Evolutionary conservation across 2,113 vertebrate genomes (phyloP).

Genomic region (Ochotona princeps): DNA sequence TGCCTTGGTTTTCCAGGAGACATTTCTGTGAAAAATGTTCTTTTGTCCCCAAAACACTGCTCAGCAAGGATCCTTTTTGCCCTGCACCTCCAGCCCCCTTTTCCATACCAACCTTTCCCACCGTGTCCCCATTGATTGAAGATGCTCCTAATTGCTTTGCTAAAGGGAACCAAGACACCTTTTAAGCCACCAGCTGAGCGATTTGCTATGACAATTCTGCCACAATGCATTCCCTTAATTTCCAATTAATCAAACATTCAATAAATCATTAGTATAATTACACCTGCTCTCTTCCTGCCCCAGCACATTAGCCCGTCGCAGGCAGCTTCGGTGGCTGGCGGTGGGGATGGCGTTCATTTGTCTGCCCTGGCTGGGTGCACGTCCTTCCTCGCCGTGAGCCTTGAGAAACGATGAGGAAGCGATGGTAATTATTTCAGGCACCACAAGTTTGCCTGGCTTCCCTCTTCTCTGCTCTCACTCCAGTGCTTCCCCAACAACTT

Average conservation of each 20-base stretch:
- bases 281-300: slow-evolving; percentile 83
- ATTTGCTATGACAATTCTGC: slow-evolving; percentile 89
- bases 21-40: not conserved
- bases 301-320: slow-evolving; percentile 82
- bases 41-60: not conserved
- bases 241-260: slow-evolving; percentile 91
- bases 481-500: slow-evolving; percentile 81
- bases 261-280: slow-evolving; percentile 91
- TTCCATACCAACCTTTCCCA: slow-evolving; percentile 50
- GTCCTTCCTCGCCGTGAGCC: slow-evolving; percentile 78
- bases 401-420: slow-evolving; percentile 84
- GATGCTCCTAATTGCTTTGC: slow-evolving; percentile 86
- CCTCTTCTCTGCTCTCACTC: slow-evolving; percentile 73
- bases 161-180: slow-evolving; percentile 84
- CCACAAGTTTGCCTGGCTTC: slow-evolving; percentile 76
- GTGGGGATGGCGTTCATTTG: slow-evolving; percentile 81
- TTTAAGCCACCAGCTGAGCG: slow-evolving; percentile 87
- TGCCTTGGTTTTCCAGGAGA: not conserved
- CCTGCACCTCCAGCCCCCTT: not conserved
- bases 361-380: slow-evolving; percentile 85
- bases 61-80: rapidly evolving
- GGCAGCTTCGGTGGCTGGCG: slow-evolving; percentile 72
- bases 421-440: slow-evolving; percentile 87
- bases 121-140: slow-evolving; percentile 82
- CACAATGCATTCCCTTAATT: slow-evolving; percentile 88